These are phyloP conservation scores for Harpagoxenus sublaevis DNA, from an alignment of 2,888 invertebrate species.

Conservation along the genomic window DNA sequence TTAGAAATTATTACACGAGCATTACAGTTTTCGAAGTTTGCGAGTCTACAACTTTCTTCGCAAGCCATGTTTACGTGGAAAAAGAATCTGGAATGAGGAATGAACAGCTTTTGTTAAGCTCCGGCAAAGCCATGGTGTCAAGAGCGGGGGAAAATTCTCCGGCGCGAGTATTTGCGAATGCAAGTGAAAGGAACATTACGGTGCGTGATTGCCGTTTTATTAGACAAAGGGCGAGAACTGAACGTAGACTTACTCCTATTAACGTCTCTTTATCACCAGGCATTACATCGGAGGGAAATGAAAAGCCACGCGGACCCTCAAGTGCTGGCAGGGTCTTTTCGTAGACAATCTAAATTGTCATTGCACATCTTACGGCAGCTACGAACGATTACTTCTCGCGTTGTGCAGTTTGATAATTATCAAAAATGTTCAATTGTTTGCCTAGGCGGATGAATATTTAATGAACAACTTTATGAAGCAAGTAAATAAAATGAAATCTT, in stretches of 20 bases:
- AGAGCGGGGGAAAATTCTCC: conserved; percentile 50
- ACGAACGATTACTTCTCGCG: conserved; percentile 60
- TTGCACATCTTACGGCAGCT: conserved; percentile 57
- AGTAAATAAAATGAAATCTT: background rate
- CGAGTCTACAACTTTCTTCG: conserved; percentile 20
- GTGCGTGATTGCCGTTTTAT: conserved; percentile 72
- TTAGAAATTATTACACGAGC: conserved; percentile 17
- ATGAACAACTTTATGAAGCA: conserved; percentile 23
- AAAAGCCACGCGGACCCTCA: conserved; percentile 56
- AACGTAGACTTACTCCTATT: conserved; percentile 64
- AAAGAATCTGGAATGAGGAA: conserved; percentile 62
- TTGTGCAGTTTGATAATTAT: conserved; percentile 58
- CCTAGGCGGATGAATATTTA: conserved; percentile 41
- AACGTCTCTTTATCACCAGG: conserved; percentile 69
- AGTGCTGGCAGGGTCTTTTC: conserved; percentile 57
- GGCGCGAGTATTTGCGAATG: conserved; percentile 64
- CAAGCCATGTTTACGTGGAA: conserved; percentile 45
- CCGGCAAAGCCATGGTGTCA: conserved; percentile 60
- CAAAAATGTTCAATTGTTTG: conserved; percentile 50
- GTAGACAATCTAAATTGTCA: conserved; percentile 63
- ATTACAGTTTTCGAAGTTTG: conserved; percentile 20
- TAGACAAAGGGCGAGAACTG: conserved; percentile 65
- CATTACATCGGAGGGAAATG: conserved; percentile 66
- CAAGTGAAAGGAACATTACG: conserved; percentile 66
- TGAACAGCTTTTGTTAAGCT: conserved; percentile 63